Evolutionary conservation across 2,888 invertebrate species (phyloP).

Genomic region (Ptychoptera contaminata): DNA sequence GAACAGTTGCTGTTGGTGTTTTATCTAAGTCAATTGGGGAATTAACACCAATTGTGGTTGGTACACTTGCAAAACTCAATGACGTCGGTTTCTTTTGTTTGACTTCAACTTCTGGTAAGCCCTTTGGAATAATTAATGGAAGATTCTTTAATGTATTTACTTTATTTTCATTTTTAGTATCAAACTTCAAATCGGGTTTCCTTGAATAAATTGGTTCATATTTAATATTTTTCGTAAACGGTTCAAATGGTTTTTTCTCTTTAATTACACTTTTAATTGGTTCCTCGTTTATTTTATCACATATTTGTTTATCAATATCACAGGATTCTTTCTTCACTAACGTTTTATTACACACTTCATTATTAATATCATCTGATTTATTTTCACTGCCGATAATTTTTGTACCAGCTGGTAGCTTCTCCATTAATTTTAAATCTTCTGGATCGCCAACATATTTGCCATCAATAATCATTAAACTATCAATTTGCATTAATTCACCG

Average conservation of each 20-base stretch:
- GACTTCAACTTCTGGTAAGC: constrained; percentile 13
- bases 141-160: constrained; percentile 28
- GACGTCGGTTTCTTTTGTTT: constrained; percentile 22
- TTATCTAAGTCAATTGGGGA: constrained; percentile 23
- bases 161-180: constrained; percentile 30
- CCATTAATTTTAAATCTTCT: constrained; percentile 27
- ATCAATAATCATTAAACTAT: constrained; percentile 39
- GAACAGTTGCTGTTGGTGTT: constrained; percentile 25
- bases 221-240: constrained; percentile 14
- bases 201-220: constrained; percentile 20
- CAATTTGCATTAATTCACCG: constrained; percentile 46
- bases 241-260: constrained; percentile 16
- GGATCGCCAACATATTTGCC: constrained; percentile 31
- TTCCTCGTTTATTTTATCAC: constrained; percentile 7
- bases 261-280: constrained; percentile 15
- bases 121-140: constrained; percentile 22
- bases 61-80: constrained; percentile 15
- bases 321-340: constrained; percentile 3
- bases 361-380: background rate
- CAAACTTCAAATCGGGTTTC: constrained; percentile 23
- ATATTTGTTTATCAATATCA: constrained; percentile 2
- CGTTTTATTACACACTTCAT: background rate
- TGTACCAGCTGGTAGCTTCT: constrained; percentile 26
- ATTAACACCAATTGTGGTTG: constrained; percentile 14
- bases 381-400: background rate